phyloP scores from a whole-genome alignment of 2,888 invertebrate species.

The Caenorhabditis sp. region DNA sequence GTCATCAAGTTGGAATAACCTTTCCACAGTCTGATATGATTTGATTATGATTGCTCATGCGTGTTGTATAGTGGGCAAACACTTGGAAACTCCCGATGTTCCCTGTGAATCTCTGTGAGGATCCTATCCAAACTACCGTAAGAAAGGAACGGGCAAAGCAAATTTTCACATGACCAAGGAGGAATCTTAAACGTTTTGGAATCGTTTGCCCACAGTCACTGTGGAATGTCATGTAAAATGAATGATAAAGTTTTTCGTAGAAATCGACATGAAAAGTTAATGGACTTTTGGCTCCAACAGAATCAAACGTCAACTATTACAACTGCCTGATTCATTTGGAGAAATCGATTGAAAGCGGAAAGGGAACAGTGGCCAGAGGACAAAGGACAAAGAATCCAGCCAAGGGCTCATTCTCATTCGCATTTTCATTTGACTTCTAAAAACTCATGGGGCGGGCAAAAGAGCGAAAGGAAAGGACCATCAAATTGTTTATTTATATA shows the following conservation, averaged over 20 bases:
- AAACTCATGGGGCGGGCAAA: too few relatives aligned
- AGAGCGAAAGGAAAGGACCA: neutral
- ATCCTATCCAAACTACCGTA: neutral
- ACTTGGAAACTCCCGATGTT: conserved; percentile 15
- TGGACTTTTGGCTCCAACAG: neutral
- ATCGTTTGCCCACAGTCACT: too few relatives aligned
- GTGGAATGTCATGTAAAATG: too few relatives aligned
- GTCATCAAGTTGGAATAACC: conserved; percentile 55
- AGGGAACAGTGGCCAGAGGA: neutral
- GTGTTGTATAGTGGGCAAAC: conserved; percentile 51
- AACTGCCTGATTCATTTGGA: too few relatives aligned
- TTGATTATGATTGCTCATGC: conserved; percentile 38
- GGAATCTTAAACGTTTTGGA: too few relatives aligned
- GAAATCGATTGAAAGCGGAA: too few relatives aligned
- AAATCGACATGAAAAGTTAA: conserved; percentile 18
- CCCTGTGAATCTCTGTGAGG: neutral
- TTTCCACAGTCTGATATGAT: conserved; percentile 20
- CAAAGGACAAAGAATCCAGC: neutral
- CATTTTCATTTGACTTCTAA: too few relatives aligned
- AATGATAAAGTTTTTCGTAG: too few relatives aligned
- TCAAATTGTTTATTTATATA: conserved; percentile 56
- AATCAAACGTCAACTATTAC: too few relatives aligned
- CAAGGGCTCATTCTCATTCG: neutral
- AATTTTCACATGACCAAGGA: neutral
- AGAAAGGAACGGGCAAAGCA: too few relatives aligned